phyloP scores from a whole-genome alignment of 2,888 invertebrate genomes.

The Drosophila monieri region DNA sequence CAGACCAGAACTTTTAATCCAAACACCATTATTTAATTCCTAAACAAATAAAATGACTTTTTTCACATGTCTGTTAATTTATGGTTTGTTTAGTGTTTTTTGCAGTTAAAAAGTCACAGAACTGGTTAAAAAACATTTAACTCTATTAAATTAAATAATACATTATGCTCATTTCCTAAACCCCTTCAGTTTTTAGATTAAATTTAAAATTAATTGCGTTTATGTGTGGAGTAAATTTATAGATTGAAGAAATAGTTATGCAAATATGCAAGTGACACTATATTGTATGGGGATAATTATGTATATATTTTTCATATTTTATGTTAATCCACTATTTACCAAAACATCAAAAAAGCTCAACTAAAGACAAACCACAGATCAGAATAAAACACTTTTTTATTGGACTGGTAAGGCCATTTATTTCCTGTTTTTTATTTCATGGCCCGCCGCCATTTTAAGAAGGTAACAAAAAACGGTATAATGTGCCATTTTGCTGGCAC shows the following conservation, averaged over 20 bases:
- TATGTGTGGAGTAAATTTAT: neutral
- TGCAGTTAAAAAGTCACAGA: neutral
- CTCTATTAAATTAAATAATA: constrained; percentile 1
- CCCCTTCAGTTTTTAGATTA: neutral
- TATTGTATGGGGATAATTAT: neutral
- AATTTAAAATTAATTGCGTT: neutral
- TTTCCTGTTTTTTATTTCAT: neutral
- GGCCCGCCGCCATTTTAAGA: constrained; percentile 3
- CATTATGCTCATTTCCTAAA: neutral
- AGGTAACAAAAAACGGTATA: constrained; percentile 20
- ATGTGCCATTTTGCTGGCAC: constrained; percentile 59
- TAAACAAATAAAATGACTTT: neutral
- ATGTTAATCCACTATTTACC: neutral
- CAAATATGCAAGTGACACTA: neutral
- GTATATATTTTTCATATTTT: neutral
- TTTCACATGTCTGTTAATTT: neutral
- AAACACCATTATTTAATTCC: constrained; percentile 2
- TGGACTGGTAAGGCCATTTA: neutral
- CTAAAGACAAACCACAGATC: neutral
- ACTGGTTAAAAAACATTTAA: neutral
- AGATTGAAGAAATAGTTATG: neutral
- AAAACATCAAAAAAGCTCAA: neutral
- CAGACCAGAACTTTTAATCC: constrained; percentile 1
- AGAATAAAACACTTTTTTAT: constrained; percentile 1
- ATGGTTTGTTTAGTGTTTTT: constrained; percentile 1